Conservation (phyloP, 2,888 invertebrate species). For the Unio delphinus region DNA sequence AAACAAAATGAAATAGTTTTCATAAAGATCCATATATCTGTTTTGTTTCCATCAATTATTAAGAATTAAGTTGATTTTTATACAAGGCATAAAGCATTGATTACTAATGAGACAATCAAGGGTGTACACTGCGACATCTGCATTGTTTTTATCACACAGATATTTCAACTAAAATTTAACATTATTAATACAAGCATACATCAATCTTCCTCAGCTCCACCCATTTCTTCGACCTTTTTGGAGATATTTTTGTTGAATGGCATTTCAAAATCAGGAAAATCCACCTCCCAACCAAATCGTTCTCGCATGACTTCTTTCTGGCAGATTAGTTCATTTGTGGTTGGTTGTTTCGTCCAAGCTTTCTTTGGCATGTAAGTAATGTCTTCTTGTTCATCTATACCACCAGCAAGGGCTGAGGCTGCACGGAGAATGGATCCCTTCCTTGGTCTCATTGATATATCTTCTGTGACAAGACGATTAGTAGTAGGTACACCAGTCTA, state of each 20-base stretch:
- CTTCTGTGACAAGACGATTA: conserved; percentile 15
- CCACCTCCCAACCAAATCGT: conserved; percentile 70
- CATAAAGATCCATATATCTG: too few relatives aligned
- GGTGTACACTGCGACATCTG: too few relatives aligned
- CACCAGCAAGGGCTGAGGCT: conserved; percentile 68
- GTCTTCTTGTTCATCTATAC: conserved; percentile 66
- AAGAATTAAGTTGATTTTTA: too few relatives aligned
- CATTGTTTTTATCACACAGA: too few relatives aligned
- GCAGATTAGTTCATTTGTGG: conserved; percentile 63
- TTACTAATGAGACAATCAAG: too few relatives aligned
- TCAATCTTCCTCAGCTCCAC: conserved; percentile 55
- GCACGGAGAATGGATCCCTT: conserved; percentile 68
- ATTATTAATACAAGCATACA: not conserved
- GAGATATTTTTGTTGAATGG: conserved; percentile 68
- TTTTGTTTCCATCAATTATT: too few relatives aligned
- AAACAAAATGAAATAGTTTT: too few relatives aligned
- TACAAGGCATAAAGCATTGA: too few relatives aligned
- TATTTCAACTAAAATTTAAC: too few relatives aligned
- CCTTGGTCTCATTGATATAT: conserved; percentile 43
- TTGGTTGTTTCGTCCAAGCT: conserved; percentile 69
- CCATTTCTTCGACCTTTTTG: conserved; percentile 52
- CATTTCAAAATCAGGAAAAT: conserved; percentile 70
- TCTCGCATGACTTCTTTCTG: conserved; percentile 60
- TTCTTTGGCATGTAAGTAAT: conserved; percentile 66
- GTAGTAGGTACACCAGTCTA: conserved; percentile 2